Conservation (phyloP, 1,140 invertebrate species). For the Onthophagus taurus region DNA sequence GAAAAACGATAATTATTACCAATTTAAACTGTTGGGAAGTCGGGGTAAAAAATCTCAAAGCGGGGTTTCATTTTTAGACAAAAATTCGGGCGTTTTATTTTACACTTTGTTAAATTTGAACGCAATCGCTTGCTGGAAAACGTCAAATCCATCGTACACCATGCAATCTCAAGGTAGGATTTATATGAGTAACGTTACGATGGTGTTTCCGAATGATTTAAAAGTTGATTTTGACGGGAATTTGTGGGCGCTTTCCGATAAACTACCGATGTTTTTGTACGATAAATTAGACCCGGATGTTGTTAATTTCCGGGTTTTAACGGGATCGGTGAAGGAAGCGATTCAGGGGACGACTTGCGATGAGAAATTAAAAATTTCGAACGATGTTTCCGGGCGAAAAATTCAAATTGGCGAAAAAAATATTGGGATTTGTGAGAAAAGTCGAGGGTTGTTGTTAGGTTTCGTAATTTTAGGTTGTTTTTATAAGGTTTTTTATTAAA, state of each 20-base stretch:
- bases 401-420: no score
- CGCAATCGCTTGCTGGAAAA: slow-evolving; percentile 68
- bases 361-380: slow-evolving; percentile 26
- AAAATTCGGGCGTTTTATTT: slow-evolving; percentile 60
- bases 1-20: slow-evolving; percentile 24
- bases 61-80: slow-evolving; percentile 61
- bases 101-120: slow-evolving; percentile 67
- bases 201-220: slow-evolving; percentile 69
- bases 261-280: slow-evolving; percentile 61
- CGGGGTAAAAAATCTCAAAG: slow-evolving; percentile 63
- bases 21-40: slow-evolving; percentile 34
- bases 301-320: slow-evolving; percentile 64
- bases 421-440: no score
- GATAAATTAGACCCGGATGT: slow-evolving; percentile 50
- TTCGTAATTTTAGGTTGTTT: no score
- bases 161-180: slow-evolving; percentile 58
- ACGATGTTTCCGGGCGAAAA: slow-evolving; percentile 7
- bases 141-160: slow-evolving; percentile 50
- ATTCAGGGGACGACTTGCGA: slow-evolving; percentile 62
- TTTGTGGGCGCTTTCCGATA: slow-evolving; percentile 65
- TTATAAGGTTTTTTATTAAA: no score
- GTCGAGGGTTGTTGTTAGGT: no score
- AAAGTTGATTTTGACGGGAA: slow-evolving; percentile 62
- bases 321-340: slow-evolving; percentile 51
- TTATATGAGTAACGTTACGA: slow-evolving; percentile 57